phyloP scores from a whole-genome alignment of 2,113 vertebrate genomes.

The Vulpes vulpes region DNA sequence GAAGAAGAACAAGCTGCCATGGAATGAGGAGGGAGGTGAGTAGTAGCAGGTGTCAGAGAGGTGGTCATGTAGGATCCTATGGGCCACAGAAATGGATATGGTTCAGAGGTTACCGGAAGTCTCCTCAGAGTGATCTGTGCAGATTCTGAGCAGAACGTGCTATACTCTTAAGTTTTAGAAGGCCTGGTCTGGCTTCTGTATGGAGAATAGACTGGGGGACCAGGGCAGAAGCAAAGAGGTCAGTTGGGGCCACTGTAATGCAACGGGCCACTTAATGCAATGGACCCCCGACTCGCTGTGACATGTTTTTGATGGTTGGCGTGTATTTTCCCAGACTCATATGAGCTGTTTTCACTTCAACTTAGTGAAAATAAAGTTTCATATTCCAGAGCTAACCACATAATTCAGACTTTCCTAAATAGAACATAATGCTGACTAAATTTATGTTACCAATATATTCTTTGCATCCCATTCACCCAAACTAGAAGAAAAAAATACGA shows the following conservation, averaged over 20 bases:
- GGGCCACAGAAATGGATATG: not conserved
- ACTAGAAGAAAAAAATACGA: conserved; percentile 46
- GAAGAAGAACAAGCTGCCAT: not conserved
- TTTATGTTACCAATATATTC: not conserved
- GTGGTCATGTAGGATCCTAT: fast-evolving
- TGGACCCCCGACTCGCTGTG: not conserved
- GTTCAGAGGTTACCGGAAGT: too few relatives aligned
- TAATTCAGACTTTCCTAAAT: conserved; percentile 25
- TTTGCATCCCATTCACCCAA: conserved; percentile 12
- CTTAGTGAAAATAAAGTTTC: not conserved
- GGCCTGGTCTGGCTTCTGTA: not conserved
- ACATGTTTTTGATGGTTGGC: not conserved
- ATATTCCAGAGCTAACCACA: not conserved
- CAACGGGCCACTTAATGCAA: not conserved
- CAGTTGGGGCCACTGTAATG: fast-evolving
- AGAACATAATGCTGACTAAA: not conserved
- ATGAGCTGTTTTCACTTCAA: not conserved
- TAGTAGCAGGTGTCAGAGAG: not conserved
- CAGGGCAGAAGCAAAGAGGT: not conserved
- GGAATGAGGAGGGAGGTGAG: fast-evolving
- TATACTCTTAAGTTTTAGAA: not conserved
- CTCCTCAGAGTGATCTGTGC: not conserved
- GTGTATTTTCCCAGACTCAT: not conserved
- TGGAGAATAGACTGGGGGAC: not conserved
- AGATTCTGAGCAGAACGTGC: not conserved